These are phyloP conservation scores for Cyphotilapia sp. DNA, from an alignment of 2,113 vertebrate species.

Conservation along the genomic window DNA sequence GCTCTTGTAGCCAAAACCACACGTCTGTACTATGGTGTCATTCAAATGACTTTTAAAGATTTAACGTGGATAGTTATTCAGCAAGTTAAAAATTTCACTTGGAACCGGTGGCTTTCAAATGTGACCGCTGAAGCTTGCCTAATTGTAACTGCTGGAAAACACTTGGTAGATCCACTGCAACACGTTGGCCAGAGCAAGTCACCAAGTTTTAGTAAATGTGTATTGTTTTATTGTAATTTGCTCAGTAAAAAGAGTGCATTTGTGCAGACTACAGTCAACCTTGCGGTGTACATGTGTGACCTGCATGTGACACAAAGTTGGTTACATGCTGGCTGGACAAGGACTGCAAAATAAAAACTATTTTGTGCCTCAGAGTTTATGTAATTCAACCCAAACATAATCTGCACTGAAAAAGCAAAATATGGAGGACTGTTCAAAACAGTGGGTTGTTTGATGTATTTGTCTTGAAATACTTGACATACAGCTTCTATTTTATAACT, in stretches of 20 bases:
- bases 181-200: not conserved
- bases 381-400: not conserved
- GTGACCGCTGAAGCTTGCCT: not conserved
- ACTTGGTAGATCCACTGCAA: not conserved
- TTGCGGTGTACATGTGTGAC: not conserved
- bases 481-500: not conserved
- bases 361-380: not conserved
- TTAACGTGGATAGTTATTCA: not conserved
- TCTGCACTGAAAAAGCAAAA: not conserved
- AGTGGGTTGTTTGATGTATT: not conserved
- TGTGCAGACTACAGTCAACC: not conserved
- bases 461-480: not conserved
- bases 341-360: not conserved
- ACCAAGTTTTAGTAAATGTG: not conserved
- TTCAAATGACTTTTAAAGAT: not conserved
- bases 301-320: not conserved
- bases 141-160: not conserved
- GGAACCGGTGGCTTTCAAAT: not conserved
- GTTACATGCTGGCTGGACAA: not conserved
- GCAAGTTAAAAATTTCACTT: not conserved
- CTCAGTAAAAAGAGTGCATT: not conserved
- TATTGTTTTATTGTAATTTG: not conserved
- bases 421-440: not conserved
- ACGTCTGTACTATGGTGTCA: not conserved
- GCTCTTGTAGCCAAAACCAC: not conserved